These are phyloP conservation scores for Kryphioiulus occultus DNA, from an alignment of 2,888 invertebrate genomes.

Conservation along the genomic window DNA sequence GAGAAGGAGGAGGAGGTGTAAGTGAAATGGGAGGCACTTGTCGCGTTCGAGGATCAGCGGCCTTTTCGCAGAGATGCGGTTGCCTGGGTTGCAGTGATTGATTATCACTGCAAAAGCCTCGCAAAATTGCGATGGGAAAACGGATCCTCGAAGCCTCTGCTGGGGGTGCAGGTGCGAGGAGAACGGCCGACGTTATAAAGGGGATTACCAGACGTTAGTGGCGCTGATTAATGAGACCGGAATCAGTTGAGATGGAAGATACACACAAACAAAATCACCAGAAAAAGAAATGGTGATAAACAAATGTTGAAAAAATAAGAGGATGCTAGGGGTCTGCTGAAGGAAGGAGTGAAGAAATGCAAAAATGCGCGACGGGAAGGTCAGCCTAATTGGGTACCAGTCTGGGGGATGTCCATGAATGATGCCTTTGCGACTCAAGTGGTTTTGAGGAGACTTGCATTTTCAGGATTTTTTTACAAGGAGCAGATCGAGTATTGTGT, in stretches of 20 bases:
- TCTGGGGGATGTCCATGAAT: neutral
- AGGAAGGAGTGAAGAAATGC: neutral
- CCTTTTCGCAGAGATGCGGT: conserved; percentile 29
- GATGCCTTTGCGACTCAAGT: too few relatives aligned
- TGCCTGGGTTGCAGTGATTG: conserved; percentile 43
- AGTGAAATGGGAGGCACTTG: conserved; percentile 39
- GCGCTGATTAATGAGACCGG: conserved; percentile 44
- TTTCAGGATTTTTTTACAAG: too few relatives aligned
- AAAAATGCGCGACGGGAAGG: neutral
- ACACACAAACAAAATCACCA: neutral
- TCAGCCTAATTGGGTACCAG: neutral
- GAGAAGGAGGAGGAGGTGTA: neutral
- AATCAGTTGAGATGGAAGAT: neutral
- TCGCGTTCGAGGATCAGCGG: conserved; percentile 29
- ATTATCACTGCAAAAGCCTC: conserved; percentile 43
- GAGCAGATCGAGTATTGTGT: too few relatives aligned
- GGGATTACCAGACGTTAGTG: conserved; percentile 46
- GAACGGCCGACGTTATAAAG: neutral
- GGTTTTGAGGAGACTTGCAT: too few relatives aligned
- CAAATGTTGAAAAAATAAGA: neutral
- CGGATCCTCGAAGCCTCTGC: neutral
- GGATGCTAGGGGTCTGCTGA: neutral
- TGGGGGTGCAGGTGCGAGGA: conserved; percentile 43
- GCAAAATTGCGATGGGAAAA: conserved; percentile 4
- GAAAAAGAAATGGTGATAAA: neutral